phyloP scores from a whole-genome alignment of 2,888 invertebrate species.

The Lepidochrysops patricia region DNA sequence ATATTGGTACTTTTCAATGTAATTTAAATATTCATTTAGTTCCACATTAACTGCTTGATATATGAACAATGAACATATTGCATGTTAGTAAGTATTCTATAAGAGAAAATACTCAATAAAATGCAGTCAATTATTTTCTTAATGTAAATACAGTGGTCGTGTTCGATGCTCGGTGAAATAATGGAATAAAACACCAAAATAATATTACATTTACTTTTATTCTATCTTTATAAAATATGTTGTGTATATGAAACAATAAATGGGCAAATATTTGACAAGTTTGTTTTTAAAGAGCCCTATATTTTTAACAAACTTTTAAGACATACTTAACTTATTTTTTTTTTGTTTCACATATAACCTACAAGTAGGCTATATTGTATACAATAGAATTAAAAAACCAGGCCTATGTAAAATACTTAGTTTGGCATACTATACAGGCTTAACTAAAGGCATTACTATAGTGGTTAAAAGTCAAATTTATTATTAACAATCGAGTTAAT shows the following conservation, averaged over 20 bases:
- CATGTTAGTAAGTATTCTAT: background rate
- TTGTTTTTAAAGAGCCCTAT: conserved; percentile 24
- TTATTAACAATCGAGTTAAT: no score
- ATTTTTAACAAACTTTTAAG: background rate
- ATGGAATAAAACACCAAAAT: conserved; percentile 25
- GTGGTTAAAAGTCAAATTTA: no score
- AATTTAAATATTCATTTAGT: no score
- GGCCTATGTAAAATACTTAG: no score
- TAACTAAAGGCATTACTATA: no score
- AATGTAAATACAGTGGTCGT: conserved; percentile 82
- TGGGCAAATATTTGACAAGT: conserved; percentile 40
- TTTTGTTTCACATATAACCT: no score
- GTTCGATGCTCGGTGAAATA: conserved; percentile 82
- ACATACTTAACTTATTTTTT: background rate
- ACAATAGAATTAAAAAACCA: no score
- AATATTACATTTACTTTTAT: conserved; percentile 37
- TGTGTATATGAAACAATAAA: conserved; percentile 39
- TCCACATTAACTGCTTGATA: no score
- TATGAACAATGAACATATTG: background rate
- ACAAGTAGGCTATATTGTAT: no score
- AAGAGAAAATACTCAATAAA: no score
- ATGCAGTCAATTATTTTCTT: conserved; percentile 46
- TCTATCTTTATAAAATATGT: conserved; percentile 38
- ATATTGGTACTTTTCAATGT: no score
- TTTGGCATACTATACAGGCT: no score